Percentiles rank a stretch among this genome's conserved stretches.
phyloP scores from a whole-genome alignment of 2,113 vertebrate genomes.

The Narcine bancroftii region DNA sequence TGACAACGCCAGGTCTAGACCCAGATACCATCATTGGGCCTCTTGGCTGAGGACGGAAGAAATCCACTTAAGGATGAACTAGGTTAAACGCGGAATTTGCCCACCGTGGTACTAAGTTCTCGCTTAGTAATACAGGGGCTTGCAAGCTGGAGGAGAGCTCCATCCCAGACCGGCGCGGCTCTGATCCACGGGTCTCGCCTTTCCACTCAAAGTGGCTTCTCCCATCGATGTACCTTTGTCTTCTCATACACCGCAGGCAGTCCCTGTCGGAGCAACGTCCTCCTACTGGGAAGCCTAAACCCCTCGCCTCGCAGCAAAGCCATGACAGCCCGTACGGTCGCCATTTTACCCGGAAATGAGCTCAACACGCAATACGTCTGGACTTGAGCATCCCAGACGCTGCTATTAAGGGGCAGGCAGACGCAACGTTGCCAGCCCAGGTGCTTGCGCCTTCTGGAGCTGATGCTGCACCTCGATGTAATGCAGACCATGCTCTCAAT shows the following conservation, averaged over 20 bases:
- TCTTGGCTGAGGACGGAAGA: neutral
- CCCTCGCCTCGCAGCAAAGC: neutral
- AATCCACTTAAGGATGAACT: neutral
- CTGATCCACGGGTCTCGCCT: neutral
- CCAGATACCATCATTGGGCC: neutral
- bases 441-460: too few species aligned
- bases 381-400: too few species aligned
- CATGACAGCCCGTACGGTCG: neutral
- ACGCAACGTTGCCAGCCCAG: too few species aligned
- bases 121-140: neutral
- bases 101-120: neutral
- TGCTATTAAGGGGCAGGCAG: too few species aligned
- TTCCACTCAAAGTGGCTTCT: neutral
- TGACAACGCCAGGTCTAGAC: neutral
- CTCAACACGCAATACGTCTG: neutral
- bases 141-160: neutral
- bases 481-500: too few species aligned
- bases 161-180: neutral
- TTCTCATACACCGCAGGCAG: too few species aligned
- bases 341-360: constrained; percentile 20
- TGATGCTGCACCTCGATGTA: too few species aligned
- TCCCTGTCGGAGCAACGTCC: constrained; percentile 18
- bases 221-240: neutral
- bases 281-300: neutral
- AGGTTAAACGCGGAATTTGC: neutral